phyloP scores from a whole-genome alignment of 2,888 invertebrate genomes.

The Sminthurinus aureus region DNA sequence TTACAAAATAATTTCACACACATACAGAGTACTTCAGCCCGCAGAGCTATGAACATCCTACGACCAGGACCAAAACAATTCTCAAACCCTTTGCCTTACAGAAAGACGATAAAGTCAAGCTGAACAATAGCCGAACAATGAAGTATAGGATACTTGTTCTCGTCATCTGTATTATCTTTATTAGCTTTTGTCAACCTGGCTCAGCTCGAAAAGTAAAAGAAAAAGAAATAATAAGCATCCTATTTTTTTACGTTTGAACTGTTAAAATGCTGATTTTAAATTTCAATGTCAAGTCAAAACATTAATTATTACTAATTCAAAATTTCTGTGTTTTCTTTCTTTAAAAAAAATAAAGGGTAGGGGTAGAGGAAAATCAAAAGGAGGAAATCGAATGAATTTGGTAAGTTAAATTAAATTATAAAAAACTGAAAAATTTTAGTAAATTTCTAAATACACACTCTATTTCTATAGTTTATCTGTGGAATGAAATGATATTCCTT shows the following conservation, averaged over 20 bases:
- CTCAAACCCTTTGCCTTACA: too few species aligned
- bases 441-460: too few species aligned
- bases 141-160: not conserved
- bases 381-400: slow-evolving; percentile 44
- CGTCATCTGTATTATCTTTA: not conserved
- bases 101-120: too few species aligned
- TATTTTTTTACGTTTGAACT: not conserved
- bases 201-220: not conserved
- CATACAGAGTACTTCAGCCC: slow-evolving; percentile 1
- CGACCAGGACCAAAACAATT: not conserved
- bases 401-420: too few species aligned
- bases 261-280: not conserved
- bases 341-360: slow-evolving; percentile 23
- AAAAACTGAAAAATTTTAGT: too few species aligned
- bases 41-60: slow-evolving; percentile 8
- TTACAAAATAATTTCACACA: not conserved
- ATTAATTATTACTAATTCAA: too few species aligned
- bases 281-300: too few species aligned
- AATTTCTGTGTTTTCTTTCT: too few species aligned
- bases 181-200: not conserved
- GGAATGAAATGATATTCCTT: too few species aligned
- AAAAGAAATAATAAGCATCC: not conserved
- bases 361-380: slow-evolving; percentile 28
- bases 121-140: not conserved
- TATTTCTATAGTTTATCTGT: too few species aligned